Conservation (phyloP, 2,888 invertebrate genomes). For the Stenoptilia bipunctidactyla region DNA sequence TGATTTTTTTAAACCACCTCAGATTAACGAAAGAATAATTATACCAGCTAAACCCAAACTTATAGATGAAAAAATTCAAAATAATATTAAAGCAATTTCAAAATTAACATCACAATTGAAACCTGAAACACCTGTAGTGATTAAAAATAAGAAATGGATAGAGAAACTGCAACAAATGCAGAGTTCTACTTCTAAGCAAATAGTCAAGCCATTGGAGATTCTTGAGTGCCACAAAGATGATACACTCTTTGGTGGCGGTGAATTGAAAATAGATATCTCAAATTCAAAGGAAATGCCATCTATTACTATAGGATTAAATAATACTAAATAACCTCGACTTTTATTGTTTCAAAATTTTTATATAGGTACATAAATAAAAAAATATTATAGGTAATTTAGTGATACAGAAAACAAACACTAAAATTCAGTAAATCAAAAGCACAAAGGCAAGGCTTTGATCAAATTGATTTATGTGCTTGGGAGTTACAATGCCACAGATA, state of each 20-base stretch:
- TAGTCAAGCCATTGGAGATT: conserved; percentile 34
- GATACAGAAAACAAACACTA: too few relatives aligned
- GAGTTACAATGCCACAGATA: too few relatives aligned
- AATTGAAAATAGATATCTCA: conserved; percentile 35
- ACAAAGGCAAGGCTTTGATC: too few relatives aligned
- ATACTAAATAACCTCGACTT: too few relatives aligned
- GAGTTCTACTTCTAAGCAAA: conserved; percentile 22
- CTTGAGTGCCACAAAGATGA: conserved; percentile 18
- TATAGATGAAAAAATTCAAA: neutral
- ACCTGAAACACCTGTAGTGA: conserved; percentile 11
- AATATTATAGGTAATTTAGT: too few relatives aligned
- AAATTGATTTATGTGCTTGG: too few relatives aligned
- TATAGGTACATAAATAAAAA: too few relatives aligned
- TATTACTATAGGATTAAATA: conserved; percentile 28
- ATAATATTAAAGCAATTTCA: neutral
- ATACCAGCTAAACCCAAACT: neutral
- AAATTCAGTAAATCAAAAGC: too few relatives aligned
- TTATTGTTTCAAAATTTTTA: too few relatives aligned
- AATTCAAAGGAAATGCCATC: conserved; percentile 19
- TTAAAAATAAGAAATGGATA: conserved; percentile 38
- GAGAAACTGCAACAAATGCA: conserved; percentile 31
- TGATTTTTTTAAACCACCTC: conserved; percentile 14
- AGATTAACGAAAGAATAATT: conserved; percentile 8
- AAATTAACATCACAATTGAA: neutral
- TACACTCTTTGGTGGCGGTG: conserved; percentile 16